A percentile compares a stretch with the other conserved stretches of the same genome.
These are phyloP conservation scores for Hippocampus zosterae DNA, from an alignment of 2,113 vertebrate genomes.

Conservation along the genomic window DNA sequence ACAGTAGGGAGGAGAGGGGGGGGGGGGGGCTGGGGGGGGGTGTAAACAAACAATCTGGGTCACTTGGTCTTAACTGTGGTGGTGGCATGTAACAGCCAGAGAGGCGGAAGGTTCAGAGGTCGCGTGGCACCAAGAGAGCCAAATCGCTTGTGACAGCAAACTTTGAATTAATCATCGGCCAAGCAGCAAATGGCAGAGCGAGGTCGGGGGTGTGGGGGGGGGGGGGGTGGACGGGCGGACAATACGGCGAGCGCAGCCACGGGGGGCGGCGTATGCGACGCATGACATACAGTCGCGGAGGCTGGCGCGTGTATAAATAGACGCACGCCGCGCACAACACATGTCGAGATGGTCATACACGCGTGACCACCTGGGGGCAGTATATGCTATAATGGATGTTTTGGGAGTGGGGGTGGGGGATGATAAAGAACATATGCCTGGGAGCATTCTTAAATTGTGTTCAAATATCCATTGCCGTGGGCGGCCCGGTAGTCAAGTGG, in stretches of 20 bases:
- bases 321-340: background rate
- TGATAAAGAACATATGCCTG: too few species aligned
- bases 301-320: conserved; percentile 9
- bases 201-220: conserved; percentile 41
- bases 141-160: conserved; percentile 56
- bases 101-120: conserved; percentile 44
- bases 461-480: too few species aligned
- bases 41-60: conserved; percentile 52
- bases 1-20: conserved; percentile 20
- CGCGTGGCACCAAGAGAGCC: conserved; percentile 29
- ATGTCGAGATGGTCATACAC: background rate
- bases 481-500: too few species aligned
- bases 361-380: too few species aligned
- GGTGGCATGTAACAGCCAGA: conserved; percentile 40
- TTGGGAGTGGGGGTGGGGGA: too few species aligned
- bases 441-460: too few species aligned
- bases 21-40: conserved; percentile 23
- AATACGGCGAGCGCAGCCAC: conserved; percentile 21
- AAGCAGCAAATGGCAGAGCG: conserved; percentile 47
- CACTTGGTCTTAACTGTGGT: conserved; percentile 40
- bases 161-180: conserved; percentile 62
- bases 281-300: conserved; percentile 26
- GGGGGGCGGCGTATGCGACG: conserved; percentile 25
- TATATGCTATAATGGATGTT: too few species aligned
- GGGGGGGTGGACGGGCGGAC: background rate